Evolutionary conservation across 2,888 invertebrate species (phyloP).

Genomic region (Eueremaeus valkanovi): DNA sequence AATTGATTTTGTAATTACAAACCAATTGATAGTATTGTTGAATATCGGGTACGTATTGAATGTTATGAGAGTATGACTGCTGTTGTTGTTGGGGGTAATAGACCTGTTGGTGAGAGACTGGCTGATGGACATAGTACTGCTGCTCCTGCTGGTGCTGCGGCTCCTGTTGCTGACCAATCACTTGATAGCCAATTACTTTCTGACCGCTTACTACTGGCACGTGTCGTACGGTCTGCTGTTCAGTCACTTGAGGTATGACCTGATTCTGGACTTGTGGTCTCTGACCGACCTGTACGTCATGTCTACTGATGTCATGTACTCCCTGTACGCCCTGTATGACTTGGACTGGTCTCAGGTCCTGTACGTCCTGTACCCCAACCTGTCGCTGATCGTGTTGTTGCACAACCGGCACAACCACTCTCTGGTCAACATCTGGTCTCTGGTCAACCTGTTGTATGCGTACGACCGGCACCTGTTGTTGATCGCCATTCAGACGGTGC

Average conservation of each 20-base stretch:
- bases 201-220: not conserved
- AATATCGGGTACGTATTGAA: not conserved
- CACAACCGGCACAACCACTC: not conserved
- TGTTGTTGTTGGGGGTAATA: not conserved
- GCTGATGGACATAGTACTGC: no score
- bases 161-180: not conserved
- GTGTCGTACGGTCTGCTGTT: not conserved
- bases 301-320: not conserved
- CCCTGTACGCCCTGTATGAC: not conserved
- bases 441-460: no score
- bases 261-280: not conserved
- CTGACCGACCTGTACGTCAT: not conserved
- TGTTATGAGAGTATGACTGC: no score
- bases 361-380: no score
- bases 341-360: not conserved
- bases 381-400: not conserved
- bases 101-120: not conserved
- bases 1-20: not conserved
- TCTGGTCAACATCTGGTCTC: not conserved
- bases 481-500: no score
- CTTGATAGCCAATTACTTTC: not conserved
- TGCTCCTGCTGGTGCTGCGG: not conserved
- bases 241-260: not conserved
- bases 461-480: no score
- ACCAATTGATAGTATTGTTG: conserved; percentile 1